Evolutionary conservation across 1,140 invertebrate genomes (phyloP).

Genomic region (Schlechtendalia chinensis): DNA sequence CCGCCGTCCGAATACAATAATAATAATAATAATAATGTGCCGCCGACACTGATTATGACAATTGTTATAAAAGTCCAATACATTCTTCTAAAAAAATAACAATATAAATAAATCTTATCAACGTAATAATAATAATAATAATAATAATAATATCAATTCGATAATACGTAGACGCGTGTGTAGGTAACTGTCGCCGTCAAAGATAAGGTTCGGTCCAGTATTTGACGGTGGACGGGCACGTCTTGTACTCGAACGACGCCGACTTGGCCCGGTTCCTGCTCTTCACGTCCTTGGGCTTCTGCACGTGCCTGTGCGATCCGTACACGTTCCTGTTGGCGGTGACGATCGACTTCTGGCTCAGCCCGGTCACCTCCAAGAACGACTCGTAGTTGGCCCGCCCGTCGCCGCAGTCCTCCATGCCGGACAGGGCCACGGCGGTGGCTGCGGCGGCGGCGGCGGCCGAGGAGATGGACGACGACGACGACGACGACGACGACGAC

Average conservation of each 20-base stretch:
- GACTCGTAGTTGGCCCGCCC: constrained; percentile 64
- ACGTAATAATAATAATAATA: too few relatives aligned
- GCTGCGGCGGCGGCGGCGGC: neutral
- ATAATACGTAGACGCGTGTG: neutral
- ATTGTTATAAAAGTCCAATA: neutral
- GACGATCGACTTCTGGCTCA: constrained; percentile 77
- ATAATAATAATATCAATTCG: too few relatives aligned
- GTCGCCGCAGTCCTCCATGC: neutral
- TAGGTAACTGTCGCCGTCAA: constrained; percentile 48
- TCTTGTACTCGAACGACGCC: constrained; percentile 35
- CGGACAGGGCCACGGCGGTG: neutral
- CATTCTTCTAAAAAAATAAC: neutral
- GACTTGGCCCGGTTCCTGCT: constrained; percentile 54
- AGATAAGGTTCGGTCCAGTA: constrained; percentile 56
- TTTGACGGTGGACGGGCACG: constrained; percentile 52
- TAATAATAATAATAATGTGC: too few relatives aligned
- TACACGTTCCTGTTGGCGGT: constrained; percentile 64
- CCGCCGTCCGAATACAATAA: too few relatives aligned
- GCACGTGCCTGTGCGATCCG: constrained; percentile 72
- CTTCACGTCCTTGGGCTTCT: constrained; percentile 77
- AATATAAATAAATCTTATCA: neutral
- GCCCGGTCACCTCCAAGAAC: constrained; percentile 74
- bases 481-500: neutral
- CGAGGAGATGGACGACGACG: neutral
- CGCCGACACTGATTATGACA: too few relatives aligned